These are phyloP conservation scores for Varroa destructor DNA, from an alignment of 1,140 invertebrate genomes.

Conservation along the genomic window DNA sequence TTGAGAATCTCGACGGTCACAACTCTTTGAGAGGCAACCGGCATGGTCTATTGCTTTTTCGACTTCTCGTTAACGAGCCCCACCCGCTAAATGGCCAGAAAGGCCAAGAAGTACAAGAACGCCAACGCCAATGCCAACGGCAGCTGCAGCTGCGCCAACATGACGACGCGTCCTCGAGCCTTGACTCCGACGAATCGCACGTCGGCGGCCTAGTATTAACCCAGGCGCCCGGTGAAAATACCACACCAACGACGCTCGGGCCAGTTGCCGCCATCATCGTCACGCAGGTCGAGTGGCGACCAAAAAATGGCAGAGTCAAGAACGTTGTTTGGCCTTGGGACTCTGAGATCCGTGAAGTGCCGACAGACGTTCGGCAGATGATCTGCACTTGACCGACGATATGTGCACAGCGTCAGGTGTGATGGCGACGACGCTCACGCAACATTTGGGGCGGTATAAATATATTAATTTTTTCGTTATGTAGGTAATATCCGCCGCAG, in stretches of 20 bases:
- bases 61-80: too few species aligned
- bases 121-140: too few species aligned
- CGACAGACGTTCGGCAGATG: neutral
- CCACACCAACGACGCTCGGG: neutral
- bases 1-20: neutral
- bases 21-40: too few species aligned
- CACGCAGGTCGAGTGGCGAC: conserved; percentile 1
- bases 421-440: too few species aligned
- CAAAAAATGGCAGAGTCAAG: conserved; percentile 2
- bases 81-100: too few species aligned
- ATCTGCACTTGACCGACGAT: too few species aligned
- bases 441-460: too few species aligned
- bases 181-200: neutral
- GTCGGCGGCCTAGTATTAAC: neutral
- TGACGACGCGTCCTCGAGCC: neutral
- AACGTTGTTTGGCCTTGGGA: conserved; percentile 17
- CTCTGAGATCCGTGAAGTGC: neutral
- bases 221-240: neutral
- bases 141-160: neutral
- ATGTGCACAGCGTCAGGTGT: too few species aligned
- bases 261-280: conserved; percentile 5
- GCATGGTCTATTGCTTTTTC: too few species aligned
- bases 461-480: too few species aligned
- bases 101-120: too few species aligned
- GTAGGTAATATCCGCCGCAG: too few species aligned